Evolutionary conservation across 2,113 vertebrate species (phyloP).

Genomic region (Gymnarchus niloticus): DNA sequence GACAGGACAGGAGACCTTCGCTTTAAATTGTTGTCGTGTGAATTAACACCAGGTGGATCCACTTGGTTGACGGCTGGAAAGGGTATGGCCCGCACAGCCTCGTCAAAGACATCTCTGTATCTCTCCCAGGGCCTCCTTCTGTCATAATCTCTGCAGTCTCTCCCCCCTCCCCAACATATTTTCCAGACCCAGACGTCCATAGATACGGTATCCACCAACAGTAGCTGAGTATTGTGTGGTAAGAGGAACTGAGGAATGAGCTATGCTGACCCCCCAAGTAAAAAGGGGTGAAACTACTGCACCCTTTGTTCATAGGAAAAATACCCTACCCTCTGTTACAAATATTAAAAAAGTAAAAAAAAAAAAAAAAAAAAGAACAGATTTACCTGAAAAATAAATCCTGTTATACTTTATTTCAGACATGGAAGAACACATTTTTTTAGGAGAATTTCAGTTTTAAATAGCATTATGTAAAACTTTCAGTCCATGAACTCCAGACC

Average conservation of each 20-base stretch:
- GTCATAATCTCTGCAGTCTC: conserved; percentile 55
- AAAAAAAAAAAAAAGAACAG: conserved; percentile 29
- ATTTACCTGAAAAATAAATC: conserved; percentile 21
- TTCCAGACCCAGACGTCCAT: conserved; percentile 57
- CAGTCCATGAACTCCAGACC: background rate
- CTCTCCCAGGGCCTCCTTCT: conserved; percentile 47
- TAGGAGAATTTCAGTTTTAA: background rate
- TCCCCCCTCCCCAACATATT: conserved; percentile 57
- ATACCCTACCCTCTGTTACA: conserved; percentile 38
- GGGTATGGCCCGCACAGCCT: conserved; percentile 19
- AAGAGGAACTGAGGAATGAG: conserved; percentile 42
- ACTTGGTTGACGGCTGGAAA: conserved; percentile 54
- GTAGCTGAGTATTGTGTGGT: conserved; percentile 52
- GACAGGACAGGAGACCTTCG: background rate
- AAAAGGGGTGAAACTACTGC: conserved; percentile 47
- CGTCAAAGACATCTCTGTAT: conserved; percentile 48
- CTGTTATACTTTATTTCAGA: background rate
- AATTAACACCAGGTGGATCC: conserved; percentile 60
- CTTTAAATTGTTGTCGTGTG: conserved; percentile 22
- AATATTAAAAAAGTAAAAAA: conserved; percentile 21
- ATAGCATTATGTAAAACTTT: background rate
- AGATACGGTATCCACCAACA: conserved; percentile 68
- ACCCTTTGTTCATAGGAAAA: conserved; percentile 39
- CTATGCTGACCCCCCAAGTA: conserved; percentile 31
- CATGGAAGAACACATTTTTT: background rate